Evolutionary conservation across 1,140 invertebrate species (phyloP), one percentile per base, ranked within the genome.

Genomic region (Diprion similis): DNA sequence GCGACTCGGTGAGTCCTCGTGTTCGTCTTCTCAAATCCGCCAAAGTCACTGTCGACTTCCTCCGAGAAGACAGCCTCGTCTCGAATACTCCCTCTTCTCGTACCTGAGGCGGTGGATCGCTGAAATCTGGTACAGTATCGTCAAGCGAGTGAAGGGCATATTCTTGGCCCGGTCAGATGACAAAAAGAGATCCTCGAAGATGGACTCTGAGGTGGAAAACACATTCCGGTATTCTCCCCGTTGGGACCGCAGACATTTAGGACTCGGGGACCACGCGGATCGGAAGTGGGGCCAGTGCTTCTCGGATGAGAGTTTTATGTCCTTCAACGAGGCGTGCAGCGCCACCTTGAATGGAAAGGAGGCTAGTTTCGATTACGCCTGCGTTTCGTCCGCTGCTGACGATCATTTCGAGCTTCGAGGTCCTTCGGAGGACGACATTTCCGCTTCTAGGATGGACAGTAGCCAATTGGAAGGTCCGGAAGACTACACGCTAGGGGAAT

Each of bases 91-190:
- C 9, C 11, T 59, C n/a, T 17, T 59, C n/a, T 59, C 51, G 11
- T 59, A 59, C n/a, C 51, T 59, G 9, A 59, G 9, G 51, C 73
- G 68, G 18, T 78, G 77, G 77, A 64, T 78, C 37, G 66, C 71
- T 46, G 72, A 71, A 18, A 68, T 74, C 68, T 78, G 77, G 77
- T 71, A 74, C 46, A 24, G 19, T 45, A 59, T 78, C 18, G 66
- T 78, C 18, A 76, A 73, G 66, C 66, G 68, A 64, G 11, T 78
- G 4, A 76, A 76, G 48, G 46, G n/a, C 46, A 66, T 76, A 11
- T 72, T 78, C 66, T 64, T 24, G 13, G 11, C 11, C 69, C 71
- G 7, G 10, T 46, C 46, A 8, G 46, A 47, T 17, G 7, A 6
- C 66, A 13, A 68, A 70, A 8, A 37, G 13, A 70, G 45, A 13